These are phyloP conservation scores for Seriola rivoliana DNA, from an alignment of 2,113 vertebrate species.

Conservation along the genomic window DNA sequence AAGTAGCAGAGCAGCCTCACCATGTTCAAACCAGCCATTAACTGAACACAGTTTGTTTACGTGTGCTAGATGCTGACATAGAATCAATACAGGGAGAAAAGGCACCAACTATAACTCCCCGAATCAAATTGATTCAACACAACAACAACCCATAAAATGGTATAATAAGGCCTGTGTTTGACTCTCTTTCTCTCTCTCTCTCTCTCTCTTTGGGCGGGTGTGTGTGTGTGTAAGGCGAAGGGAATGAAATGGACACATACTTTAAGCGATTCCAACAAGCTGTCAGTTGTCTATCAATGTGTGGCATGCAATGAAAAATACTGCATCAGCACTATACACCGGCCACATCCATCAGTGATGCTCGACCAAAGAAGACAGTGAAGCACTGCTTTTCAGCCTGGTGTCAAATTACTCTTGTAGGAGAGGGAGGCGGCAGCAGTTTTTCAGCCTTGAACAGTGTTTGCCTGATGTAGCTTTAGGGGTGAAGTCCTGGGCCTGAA, in stretches of 20 bases:
- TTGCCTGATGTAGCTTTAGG: too few species aligned
- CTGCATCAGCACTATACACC: background rate
- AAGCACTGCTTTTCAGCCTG: too few species aligned
- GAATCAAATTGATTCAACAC: conserved; percentile 16
- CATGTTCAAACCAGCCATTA: conserved; percentile 5
- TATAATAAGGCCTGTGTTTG: background rate
- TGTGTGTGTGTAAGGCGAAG: background rate
- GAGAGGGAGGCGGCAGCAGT: too few species aligned
- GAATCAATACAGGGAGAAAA: conserved; percentile 24
- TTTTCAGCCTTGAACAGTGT: too few species aligned
- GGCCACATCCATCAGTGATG: too few species aligned
- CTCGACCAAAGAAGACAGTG: too few species aligned
- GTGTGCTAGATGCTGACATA: conserved; percentile 1
- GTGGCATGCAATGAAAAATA: background rate
- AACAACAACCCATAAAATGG: background rate
- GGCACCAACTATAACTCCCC: background rate
- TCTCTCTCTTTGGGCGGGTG: too few species aligned
- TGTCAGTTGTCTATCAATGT: background rate
- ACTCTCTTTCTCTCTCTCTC: background rate
- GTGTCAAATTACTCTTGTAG: too few species aligned
- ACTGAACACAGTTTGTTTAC: conserved; percentile 24
- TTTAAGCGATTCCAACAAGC: background rate
- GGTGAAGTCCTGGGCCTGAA: too few species aligned
- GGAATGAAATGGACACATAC: background rate
- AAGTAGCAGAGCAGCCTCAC: background rate